phyloP scores from a whole-genome alignment of 1,140 invertebrate genomes.

The Pseudomyrmex pallidus region DNA sequence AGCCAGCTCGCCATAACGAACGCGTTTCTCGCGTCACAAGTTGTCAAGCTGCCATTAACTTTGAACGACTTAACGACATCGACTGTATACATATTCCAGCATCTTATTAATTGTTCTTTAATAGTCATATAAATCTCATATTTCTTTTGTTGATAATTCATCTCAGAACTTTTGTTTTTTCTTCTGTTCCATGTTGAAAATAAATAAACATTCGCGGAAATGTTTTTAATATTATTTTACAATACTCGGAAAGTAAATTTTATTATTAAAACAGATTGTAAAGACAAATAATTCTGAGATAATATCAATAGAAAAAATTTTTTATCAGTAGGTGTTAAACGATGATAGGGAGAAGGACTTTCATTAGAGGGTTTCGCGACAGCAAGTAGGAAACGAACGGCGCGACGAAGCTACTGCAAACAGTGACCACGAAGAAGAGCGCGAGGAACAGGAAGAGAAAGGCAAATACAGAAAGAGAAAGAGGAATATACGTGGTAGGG shows the following conservation, averaged over 20 bases:
- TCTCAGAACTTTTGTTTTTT: neutral
- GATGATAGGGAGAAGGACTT: conserved; percentile 63
- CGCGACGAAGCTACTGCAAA: conserved; percentile 44
- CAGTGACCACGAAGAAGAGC: conserved; percentile 8
- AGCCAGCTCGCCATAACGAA: conserved; percentile 58
- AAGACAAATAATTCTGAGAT: neutral
- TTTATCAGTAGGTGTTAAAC: conserved; percentile 70
- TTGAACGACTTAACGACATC: conserved; percentile 20
- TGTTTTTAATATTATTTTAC: neutral
- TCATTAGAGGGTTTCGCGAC: conserved; percentile 65
- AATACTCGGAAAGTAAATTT: too few relatives aligned
- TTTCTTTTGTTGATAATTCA: neutral
- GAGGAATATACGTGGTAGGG: conserved; percentile 34
- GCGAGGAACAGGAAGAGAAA: conserved; percentile 34
- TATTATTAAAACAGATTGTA: neutral
- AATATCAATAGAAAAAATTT: neutral
- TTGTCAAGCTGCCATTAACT: conserved; percentile 43
- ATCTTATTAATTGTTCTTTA: conserved; percentile 20
- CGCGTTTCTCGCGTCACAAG: conserved; percentile 51
- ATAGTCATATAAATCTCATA: neutral
- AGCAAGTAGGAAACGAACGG: conserved; percentile 48
- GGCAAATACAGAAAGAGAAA: conserved; percentile 30
- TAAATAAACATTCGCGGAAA: neutral
- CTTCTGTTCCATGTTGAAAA: neutral
- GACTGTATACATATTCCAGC: neutral